Percentiles rank a stretch among this genome's conserved stretches.
Conservation (phyloP, 1,140 invertebrate genomes). For the Thereuonema tuberculata region DNA sequence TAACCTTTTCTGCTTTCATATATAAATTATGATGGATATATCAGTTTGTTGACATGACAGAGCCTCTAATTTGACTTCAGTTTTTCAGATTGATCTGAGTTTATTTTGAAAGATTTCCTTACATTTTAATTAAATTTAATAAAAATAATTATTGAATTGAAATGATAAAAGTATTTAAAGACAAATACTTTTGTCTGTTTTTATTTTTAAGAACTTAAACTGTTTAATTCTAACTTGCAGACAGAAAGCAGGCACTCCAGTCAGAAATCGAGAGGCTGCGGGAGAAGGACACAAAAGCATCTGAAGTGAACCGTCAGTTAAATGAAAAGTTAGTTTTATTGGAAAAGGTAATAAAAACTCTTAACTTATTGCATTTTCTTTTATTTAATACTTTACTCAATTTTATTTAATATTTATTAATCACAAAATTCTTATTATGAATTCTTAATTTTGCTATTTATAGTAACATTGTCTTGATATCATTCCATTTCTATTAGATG, state of each 20-base stretch:
- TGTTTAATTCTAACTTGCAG: constrained; percentile 20
- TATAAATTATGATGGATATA: too few relatives aligned
- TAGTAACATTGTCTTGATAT: too few relatives aligned
- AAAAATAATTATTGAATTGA: neutral
- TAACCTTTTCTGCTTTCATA: too few relatives aligned
- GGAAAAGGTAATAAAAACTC: constrained; percentile 53
- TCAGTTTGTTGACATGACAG: too few relatives aligned
- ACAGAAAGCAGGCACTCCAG: constrained; percentile 41
- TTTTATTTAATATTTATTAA: too few relatives aligned
- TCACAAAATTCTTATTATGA: too few relatives aligned
- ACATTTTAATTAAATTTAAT: neutral
- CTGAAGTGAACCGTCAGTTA: constrained; percentile 59
- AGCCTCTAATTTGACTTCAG: too few relatives aligned
- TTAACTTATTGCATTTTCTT: constrained; percentile 6
- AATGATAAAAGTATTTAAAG: neutral
- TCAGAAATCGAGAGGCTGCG: constrained; percentile 57
- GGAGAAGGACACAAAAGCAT: constrained; percentile 51
- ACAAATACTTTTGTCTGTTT: neutral
- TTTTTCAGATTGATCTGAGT: too few relatives aligned
- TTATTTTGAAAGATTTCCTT: too few relatives aligned
- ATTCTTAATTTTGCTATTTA: too few relatives aligned
- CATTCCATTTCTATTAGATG: too few relatives aligned
- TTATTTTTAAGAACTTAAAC: neutral
- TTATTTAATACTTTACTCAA: neutral
- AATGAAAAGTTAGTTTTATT: constrained; percentile 62